Base-by-base conservation (phyloP, 2,113 vertebrate species). In the Brachypteracias leptosomus region DNA sequence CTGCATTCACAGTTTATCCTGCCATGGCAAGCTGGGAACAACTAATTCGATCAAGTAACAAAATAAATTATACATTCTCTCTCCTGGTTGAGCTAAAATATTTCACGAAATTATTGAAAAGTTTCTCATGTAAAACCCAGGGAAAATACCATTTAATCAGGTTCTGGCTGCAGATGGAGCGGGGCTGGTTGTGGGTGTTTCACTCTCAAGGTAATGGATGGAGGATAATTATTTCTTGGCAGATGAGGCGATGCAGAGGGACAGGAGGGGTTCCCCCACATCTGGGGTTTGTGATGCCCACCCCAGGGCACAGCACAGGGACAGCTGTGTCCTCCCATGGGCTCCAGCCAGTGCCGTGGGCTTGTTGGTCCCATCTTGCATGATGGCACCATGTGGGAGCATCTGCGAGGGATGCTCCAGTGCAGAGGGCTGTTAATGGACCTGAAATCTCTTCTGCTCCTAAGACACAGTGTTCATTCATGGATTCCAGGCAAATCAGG, bases 1-100 rank as follows among this genome's bases (percentile, higher is more conserved):
- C n/a, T 71, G 89, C 81, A 61, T 89, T 97, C 88, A 86, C 14
- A 83, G 83, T 96, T 96, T 94, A 91, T 86, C 84, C 71, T 84
- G 85, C 77, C 76, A 65, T 52, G 49, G 94, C 93, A 61, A 94
- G 89, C 87, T 93, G 78, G 96, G 93, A 95, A 91, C 94, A 95
- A 94, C 89, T 96, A 95, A 97, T 96, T 97, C 94, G 89, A 89
- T 95, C 97, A 94, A 96, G 82, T 66, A 96, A 96, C 75, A 96
- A 85, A 94, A 89, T 81, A 74, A 71, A 77, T 90, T 80, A 72
- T 89, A 83, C 72, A 74, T 89, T 96, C 85, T 74, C 66, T 93
- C 83, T 94, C 85, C 75, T 94, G 67, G 33, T n/a, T 86, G 66
- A 96, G 93, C 76, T 80, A 78, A 94, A 96, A 95, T 72, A 72